Evolutionary conservation across 2,888 invertebrate genomes (phyloP), one percentile per base, ranked within the genome.

Genomic region (Drosophila colorata): DNA sequence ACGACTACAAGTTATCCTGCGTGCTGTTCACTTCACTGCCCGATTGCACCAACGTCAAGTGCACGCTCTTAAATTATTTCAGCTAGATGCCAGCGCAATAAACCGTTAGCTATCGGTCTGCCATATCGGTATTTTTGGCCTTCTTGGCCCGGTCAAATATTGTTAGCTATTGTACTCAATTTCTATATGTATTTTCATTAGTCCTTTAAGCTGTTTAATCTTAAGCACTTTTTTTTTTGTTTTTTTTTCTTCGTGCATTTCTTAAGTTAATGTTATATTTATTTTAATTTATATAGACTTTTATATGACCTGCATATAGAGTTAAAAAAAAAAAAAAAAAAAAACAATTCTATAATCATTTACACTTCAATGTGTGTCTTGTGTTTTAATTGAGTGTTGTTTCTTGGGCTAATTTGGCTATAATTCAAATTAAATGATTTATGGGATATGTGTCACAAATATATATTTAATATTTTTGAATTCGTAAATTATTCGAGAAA

Each of bases 1-100:
- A 91, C 69, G 91, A 91, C 74, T 91, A 92, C 72, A 91, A 92
- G 82, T 74, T 91, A 70, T 92, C 91, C 73, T 91, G 91, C 83
- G 91, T 92, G 83, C 89, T 91, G 83, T 91, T 91, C 74, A 91
- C 92, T 60, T 91, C 92, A 90, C 91, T 91, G 91, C 91, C 91
- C 67, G 92, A 91, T 78, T 91, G 91, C 71, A 90, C 91, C 72
- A 83, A 81, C 51, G 89, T 91, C 61, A 91, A 91, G 80, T 91
- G 91, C 80, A 92, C 91, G 68, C 90, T 91, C 66, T 71, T 91
- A 72, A 89, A 90, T 64, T 91, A 88, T 79, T 92, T 91, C 65
- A 91, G 74, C 61, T 87, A 87, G 72, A 74, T 56, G 40, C 64
- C 35, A 57, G 41, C 64, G 53, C 4, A 23, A 13, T 31, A 18